A percentile compares a stretch with the other conserved stretches of the same genome.
Conservation (phyloP, 2,113 vertebrate species). For the Siphamia tubifer region DNA sequence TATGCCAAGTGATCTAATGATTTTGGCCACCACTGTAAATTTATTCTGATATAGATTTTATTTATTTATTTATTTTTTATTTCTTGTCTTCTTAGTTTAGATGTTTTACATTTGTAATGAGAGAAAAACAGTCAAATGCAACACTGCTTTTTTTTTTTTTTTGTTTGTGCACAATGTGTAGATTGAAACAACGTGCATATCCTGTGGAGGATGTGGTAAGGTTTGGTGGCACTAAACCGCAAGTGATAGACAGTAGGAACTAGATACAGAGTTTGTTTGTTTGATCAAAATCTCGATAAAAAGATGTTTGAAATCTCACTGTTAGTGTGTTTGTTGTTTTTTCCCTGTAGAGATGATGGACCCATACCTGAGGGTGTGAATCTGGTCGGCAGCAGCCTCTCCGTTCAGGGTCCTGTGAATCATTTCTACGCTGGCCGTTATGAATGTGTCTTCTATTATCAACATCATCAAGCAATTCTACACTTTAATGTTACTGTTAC, state of each 20-base stretch:
- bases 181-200: constrained; percentile 19
- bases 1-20: no score
- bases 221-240: constrained; percentile 45
- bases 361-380: constrained; percentile 53
- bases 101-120: no score
- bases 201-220: constrained; percentile 54
- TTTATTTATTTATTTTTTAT: no score
- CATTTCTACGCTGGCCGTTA: constrained; percentile 60
- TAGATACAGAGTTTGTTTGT: constrained; percentile 19
- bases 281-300: no score
- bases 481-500: constrained; percentile 61
- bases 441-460: constrained; percentile 63
- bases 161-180: neutral
- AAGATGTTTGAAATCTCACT: no score
- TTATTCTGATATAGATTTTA: no score
- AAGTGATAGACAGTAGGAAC: constrained; percentile 27
- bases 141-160: neutral
- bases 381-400: constrained; percentile 42
- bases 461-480: constrained; percentile 39
- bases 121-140: neutral
- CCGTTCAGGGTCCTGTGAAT: constrained; percentile 45
- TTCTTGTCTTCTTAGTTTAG: no score
- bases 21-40: no score
- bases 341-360: constrained; percentile 40
- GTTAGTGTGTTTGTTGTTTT: neutral